Evolutionary conservation across 37 sponge, comb jelly and placozoan genomes (phyloP).

Genomic region (Cliona cf. orientalis): DNA sequence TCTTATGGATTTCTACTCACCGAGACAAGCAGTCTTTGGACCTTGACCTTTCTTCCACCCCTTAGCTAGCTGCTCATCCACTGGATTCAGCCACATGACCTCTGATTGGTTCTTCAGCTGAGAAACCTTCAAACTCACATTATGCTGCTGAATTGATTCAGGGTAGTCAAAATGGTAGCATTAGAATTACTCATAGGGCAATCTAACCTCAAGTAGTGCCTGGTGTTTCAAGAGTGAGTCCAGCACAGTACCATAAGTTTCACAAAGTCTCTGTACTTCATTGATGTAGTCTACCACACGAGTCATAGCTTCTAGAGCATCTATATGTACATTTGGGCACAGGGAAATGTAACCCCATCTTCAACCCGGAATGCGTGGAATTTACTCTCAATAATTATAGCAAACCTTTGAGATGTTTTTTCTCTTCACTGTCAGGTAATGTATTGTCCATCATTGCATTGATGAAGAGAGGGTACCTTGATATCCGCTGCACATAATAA

Average conservation of each 20-base stretch:
- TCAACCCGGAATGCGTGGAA: no score
- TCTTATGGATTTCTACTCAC: no score
- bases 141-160: neutral
- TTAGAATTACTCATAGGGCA: no score
- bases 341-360: no score
- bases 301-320: slow-evolving; percentile 65
- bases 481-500: slow-evolving; percentile 52
- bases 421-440: slow-evolving; percentile 52
- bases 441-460: slow-evolving; percentile 61
- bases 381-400: no score
- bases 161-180: no score
- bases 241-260: slow-evolving; percentile 61
- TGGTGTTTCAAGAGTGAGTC: slow-evolving; percentile 56
- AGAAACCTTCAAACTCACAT: slow-evolving; percentile 13
- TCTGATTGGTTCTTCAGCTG: slow-evolving; percentile 58
- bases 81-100: slow-evolving; percentile 82
- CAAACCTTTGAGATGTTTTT: slow-evolving; percentile 36
- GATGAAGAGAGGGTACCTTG: slow-evolving; percentile 86
- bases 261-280: slow-evolving; percentile 82
- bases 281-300: slow-evolving; percentile 76
- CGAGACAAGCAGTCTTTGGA: slow-evolving; percentile 60
- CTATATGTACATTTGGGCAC: slow-evolving; percentile 17
- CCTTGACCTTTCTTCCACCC: slow-evolving; percentile 89
- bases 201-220: no score
- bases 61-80: slow-evolving; percentile 46